Evolutionary conservation across 2,113 vertebrate genomes (phyloP).

Genomic region (Calypte anna): DNA sequence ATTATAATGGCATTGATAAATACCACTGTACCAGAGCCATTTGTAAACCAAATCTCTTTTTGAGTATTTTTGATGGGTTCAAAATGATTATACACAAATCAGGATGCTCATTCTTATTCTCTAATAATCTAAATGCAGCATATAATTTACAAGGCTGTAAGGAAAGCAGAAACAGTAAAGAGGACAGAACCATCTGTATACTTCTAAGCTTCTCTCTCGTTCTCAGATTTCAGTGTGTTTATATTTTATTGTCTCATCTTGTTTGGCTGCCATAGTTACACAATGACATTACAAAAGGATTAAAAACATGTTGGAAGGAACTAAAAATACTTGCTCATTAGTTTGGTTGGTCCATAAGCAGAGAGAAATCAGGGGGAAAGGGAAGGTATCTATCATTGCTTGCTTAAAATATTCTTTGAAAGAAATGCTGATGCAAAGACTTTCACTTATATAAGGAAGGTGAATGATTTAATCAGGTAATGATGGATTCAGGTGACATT

Average conservation of each 20-base stretch:
- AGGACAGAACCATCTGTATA: not conserved
- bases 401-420: constrained; percentile 59
- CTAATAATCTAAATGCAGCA: not conserved
- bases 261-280: not conserved
- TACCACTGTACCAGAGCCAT: not conserved
- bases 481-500: constrained; percentile 84
- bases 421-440: constrained; percentile 57
- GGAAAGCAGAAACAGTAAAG: not conserved
- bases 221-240: not conserved
- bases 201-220: not conserved
- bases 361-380: not conserved
- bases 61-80: not conserved
- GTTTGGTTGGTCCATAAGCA: not conserved
- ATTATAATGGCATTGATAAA: not conserved
- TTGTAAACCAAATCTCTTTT: not conserved
- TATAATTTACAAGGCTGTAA: not conserved
- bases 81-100: not conserved
- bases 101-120: not conserved
- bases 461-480: constrained; percentile 84
- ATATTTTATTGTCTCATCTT: constrained; percentile 15
- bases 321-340: not conserved
- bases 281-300: not conserved
- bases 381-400: constrained; percentile 22
- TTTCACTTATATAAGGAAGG: constrained; percentile 64
- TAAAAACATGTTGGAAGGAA: not conserved